phyloP scores from a whole-genome alignment of 2,888 invertebrate genomes.

The Lordiphosa andalusiaca region DNA sequence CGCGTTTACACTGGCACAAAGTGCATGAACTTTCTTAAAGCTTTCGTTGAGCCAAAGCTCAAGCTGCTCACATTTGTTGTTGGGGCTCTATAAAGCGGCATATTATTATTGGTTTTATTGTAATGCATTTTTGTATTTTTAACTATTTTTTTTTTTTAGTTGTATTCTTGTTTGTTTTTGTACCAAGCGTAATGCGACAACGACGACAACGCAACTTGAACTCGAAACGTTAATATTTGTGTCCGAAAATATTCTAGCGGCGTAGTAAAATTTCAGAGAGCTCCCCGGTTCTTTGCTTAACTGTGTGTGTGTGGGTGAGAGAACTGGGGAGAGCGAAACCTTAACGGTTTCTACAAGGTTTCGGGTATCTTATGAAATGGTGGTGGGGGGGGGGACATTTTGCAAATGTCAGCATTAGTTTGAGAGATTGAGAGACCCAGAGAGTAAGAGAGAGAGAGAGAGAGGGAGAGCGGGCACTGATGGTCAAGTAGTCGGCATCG shows the following conservation, averaged over 20 bases:
- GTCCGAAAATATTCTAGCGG: slow-evolving; percentile 70
- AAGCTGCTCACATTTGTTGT: slow-evolving; percentile 21
- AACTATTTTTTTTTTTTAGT: background rate
- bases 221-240: slow-evolving; percentile 43
- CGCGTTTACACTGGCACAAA: slow-evolving; percentile 8
- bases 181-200: slow-evolving; percentile 33
- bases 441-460: slow-evolving; percentile 4
- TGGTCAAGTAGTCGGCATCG: slow-evolving; percentile 5
- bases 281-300: background rate
- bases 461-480: slow-evolving; percentile 18
- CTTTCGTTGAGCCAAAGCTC: slow-evolving; percentile 5
- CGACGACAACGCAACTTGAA: slow-evolving; percentile 56
- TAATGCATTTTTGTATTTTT: background rate
- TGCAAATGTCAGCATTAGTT: slow-evolving; percentile 32
- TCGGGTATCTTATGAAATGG: slow-evolving; percentile 10
- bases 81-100: slow-evolving; percentile 3
- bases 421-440: slow-evolving; percentile 5
- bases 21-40: slow-evolving; percentile 16
- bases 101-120: slow-evolving; percentile 1
- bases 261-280: slow-evolving; percentile 55
- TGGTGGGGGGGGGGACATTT: slow-evolving; percentile 9
- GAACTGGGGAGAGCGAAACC: slow-evolving; percentile 12
- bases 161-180: slow-evolving; percentile 20
- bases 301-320: slow-evolving; percentile 16
- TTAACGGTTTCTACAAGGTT: slow-evolving; percentile 21